These are phyloP conservation scores for Oryzias melastigma DNA, from an alignment of 2,113 vertebrate genomes.

Conservation along the genomic window DNA sequence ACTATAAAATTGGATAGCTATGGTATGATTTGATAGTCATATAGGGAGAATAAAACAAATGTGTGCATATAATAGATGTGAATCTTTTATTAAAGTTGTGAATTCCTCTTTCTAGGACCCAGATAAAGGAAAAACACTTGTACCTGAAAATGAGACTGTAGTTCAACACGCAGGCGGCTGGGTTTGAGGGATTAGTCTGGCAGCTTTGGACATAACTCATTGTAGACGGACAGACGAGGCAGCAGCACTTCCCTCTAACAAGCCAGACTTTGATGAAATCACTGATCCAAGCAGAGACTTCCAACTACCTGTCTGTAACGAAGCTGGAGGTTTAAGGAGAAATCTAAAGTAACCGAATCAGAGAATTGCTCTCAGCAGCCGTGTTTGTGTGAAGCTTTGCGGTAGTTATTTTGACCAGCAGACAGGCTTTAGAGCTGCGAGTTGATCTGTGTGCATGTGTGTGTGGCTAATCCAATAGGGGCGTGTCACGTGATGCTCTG, in stretches of 20 bases:
- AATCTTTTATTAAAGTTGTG: no score
- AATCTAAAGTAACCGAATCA: slow-evolving; percentile 2
- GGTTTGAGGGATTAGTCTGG: not conserved
- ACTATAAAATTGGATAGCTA: no score
- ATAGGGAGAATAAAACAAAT: no score
- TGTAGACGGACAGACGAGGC: not conserved
- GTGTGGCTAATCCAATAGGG: slow-evolving; percentile 41
- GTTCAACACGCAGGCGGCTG: not conserved
- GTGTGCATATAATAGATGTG: no score
- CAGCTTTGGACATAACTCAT: not conserved
- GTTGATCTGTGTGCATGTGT: slow-evolving; percentile 11
- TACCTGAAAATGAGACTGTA: not conserved
- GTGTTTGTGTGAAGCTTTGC: slow-evolving; percentile 6
- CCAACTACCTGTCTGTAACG: no score
- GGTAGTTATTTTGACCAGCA: slow-evolving; percentile 22
- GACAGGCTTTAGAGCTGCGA: slow-evolving; percentile 9
- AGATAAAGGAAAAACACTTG: not conserved
- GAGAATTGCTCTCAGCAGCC: not conserved
- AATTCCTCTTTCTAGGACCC: no score
- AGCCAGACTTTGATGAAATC: not conserved
- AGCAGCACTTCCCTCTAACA: not conserved
- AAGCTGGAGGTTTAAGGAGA: not conserved
- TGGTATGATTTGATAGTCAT: no score
- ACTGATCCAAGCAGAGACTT: not conserved
- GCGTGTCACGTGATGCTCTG: slow-evolving; percentile 32